phyloP scores from a whole-genome alignment of 2,113 vertebrate species.

The Thinocorus orbignyianus region DNA sequence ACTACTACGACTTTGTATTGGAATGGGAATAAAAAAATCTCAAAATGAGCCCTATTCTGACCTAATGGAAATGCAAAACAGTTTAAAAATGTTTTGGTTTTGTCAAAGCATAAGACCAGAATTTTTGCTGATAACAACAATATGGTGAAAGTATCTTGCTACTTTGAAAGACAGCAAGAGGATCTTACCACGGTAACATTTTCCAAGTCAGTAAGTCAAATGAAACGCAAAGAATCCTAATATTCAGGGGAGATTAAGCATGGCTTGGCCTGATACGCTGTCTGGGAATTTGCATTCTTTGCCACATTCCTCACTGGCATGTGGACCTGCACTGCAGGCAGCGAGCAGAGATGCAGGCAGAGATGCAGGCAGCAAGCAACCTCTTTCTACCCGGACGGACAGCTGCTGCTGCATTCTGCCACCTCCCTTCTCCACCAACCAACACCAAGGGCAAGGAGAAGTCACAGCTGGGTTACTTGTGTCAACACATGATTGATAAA shows the following conservation, averaged over 20 bases:
- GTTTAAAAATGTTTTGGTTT: background rate
- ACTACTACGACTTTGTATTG: background rate
- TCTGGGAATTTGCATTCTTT: background rate
- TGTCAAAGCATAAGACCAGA: background rate
- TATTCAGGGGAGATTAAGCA: background rate
- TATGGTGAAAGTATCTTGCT: background rate
- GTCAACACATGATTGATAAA: background rate
- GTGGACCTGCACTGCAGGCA: background rate
- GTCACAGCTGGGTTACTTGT: background rate
- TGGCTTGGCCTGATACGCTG: background rate
- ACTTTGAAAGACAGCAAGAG: background rate
- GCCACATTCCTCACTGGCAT: background rate
- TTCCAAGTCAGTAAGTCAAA: background rate
- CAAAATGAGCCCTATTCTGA: background rate
- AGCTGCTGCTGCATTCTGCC: background rate
- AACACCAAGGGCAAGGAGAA: background rate
- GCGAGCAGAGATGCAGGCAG: background rate
- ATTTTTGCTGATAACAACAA: background rate
- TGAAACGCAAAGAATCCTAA: background rate
- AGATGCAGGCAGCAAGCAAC: background rate
- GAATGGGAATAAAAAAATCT: background rate
- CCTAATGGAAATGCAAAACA: background rate
- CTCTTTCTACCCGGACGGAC: background rate
- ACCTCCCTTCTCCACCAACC: background rate
- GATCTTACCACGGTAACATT: background rate